Conservation (phyloP, 1,140 invertebrate species). For the Alviniconcha marisindica region DNA sequence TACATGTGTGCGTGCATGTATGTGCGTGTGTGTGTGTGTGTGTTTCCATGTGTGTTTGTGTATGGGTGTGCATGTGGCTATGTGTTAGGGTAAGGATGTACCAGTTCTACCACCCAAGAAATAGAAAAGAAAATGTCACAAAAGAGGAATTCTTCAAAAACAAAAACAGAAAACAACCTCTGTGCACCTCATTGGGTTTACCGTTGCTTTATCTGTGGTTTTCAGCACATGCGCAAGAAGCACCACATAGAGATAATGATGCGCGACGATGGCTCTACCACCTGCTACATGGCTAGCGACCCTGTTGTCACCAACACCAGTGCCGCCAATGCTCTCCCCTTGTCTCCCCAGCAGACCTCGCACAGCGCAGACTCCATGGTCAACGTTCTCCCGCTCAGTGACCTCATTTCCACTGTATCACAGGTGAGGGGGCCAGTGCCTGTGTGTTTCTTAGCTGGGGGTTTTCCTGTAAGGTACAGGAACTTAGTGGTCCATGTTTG, state of each 20-base stretch:
- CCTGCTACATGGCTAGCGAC: conserved; percentile 60
- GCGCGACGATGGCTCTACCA: conserved; percentile 69
- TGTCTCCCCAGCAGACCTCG: neutral
- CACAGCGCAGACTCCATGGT: neutral
- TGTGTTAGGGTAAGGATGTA: too few species aligned
- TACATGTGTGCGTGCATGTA: too few species aligned
- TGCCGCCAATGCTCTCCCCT: neutral
- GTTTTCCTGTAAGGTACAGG: neutral
- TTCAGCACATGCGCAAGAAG: conserved; percentile 72
- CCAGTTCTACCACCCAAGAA: too few species aligned
- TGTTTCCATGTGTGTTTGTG: too few species aligned
- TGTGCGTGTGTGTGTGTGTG: too few species aligned
- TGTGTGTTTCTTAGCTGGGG: too few species aligned
- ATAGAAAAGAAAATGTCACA: too few species aligned
- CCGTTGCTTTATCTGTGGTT: neutral
- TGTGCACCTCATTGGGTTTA: too few species aligned
- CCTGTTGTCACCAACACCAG: neutral
- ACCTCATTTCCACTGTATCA: conserved; percentile 27
- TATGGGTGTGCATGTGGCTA: too few species aligned
- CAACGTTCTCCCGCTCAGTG: neutral
- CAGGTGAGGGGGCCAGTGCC: neutral
- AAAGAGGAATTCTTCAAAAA: too few species aligned
- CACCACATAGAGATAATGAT: conserved; percentile 72
- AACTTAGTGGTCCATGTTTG: too few species aligned
- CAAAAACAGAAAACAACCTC: too few species aligned